A percentile compares a stretch with the other conserved stretches of the same genome.
Conservation (phyloP, 1,140 invertebrate species). For the Cecropterus lyciades region DNA sequence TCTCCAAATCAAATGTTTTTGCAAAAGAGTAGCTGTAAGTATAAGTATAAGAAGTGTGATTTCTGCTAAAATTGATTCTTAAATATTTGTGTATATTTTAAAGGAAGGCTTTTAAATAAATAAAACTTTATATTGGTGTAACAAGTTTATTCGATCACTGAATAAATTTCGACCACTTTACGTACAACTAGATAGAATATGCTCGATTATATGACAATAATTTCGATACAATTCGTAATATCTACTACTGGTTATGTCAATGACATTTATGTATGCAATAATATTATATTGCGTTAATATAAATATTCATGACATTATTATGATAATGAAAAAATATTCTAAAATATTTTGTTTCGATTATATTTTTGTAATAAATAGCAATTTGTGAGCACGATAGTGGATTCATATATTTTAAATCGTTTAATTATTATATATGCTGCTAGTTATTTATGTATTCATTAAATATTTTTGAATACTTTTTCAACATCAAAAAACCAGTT, state of each 20-base stretch:
- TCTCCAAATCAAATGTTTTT: too few species aligned
- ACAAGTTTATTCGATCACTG: conserved; percentile 83
- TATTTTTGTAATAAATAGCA: too few species aligned
- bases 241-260: conserved; percentile 41
- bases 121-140: conserved; percentile 59
- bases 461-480: conserved; percentile 11
- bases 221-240: conserved; percentile 32
- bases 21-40: too few species aligned
- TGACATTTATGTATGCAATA: too few species aligned
- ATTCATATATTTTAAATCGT: not conserved
- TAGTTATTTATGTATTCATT: not conserved
- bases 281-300: too few species aligned
- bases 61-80: too few species aligned
- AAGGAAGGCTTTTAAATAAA: conserved; percentile 34
- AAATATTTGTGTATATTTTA: too few species aligned
- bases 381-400: too few species aligned
- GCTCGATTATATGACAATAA: conserved; percentile 55
- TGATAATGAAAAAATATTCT: conserved; percentile 22
- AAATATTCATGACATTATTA: not conserved
- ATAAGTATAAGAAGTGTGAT: too few species aligned
- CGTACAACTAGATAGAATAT: conserved; percentile 66
- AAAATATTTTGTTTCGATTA: conserved; percentile 12
- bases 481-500: conserved; percentile 18
- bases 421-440: too few species aligned
- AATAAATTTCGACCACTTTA: conserved; percentile 69